Percentiles rank a stretch among this genome's conserved stretches.
Evolutionary conservation across 2,888 invertebrate species (phyloP).

Genomic region (Anaspis maculata): DNA sequence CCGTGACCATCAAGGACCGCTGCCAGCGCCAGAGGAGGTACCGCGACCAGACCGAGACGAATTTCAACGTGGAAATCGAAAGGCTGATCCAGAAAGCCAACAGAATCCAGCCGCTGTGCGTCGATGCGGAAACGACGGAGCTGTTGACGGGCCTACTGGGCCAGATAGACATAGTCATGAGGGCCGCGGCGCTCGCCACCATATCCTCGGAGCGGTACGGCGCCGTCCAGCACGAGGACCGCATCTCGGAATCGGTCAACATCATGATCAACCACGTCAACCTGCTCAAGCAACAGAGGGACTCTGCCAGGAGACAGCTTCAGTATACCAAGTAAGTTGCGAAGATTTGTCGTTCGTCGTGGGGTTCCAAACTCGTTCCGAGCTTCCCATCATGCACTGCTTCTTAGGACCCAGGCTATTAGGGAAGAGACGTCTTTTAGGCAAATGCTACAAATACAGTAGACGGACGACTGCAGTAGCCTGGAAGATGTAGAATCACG

Average conservation of each 20-base stretch:
- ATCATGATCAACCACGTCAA: conserved; percentile 52
- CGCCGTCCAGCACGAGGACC: conserved; percentile 51
- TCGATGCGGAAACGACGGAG: conserved; percentile 46
- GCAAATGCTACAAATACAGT: no score
- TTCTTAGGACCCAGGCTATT: no score
- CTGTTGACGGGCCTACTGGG: conserved; percentile 44
- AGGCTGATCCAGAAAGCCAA: conserved; percentile 39
- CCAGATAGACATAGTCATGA: conserved; percentile 41
- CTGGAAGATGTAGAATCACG: no score
- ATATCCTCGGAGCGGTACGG: conserved; percentile 43
- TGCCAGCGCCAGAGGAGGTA: conserved; percentile 48
- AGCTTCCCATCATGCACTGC: no score
- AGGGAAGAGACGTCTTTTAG: no score
- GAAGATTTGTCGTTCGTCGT: no score
- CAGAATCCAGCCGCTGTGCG: conserved; percentile 43
- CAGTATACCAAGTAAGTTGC: conserved; percentile 49
- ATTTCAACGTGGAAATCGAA: conserved; percentile 47
- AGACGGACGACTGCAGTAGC: no score
- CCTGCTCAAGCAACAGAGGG: conserved; percentile 47
- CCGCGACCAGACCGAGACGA: conserved; percentile 51
- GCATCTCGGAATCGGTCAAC: conserved; percentile 48
- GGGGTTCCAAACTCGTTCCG: no score
- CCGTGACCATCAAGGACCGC: conserved; percentile 47
- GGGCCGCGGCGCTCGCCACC: conserved; percentile 33
- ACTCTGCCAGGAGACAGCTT: conserved; percentile 48